Conservation (phyloP, 2,797 vertebrate species). For the Chrysocyon brachyurus region DNA sequence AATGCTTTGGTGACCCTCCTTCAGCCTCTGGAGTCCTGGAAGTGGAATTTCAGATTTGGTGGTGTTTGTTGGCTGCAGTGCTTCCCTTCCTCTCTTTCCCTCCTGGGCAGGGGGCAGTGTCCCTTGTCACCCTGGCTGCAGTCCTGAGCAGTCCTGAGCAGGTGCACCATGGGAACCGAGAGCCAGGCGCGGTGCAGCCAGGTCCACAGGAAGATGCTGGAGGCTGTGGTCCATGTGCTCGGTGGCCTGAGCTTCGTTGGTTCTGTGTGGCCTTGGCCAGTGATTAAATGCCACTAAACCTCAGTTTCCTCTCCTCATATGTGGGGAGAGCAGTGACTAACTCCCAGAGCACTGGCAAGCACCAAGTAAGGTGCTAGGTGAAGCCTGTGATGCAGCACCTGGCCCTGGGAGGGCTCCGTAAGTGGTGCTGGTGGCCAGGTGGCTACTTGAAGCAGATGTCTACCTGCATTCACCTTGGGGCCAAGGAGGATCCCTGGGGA, state of each 20-base stretch:
- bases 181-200: fast-evolving
- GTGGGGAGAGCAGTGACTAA: background rate
- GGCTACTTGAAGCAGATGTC: fast-evolving
- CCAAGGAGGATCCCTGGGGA: background rate
- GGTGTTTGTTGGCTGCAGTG: fast-evolving
- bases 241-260: background rate
- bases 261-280: background rate
- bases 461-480: fast-evolving
- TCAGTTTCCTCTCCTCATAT: background rate
- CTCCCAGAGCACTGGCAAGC: background rate
- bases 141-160: fast-evolving
- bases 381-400: background rate
- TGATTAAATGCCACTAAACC: background rate
- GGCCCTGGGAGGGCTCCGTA: background rate
- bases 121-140: background rate
- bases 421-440: too few species aligned
- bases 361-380: fast-evolving
- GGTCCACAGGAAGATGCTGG: background rate
- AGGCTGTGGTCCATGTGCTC: fast-evolving
- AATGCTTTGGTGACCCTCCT: background rate
- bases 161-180: fast-evolving
- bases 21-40: fast-evolving
- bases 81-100: background rate
- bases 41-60: background rate
- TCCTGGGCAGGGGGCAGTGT: background rate